A percentile compares a stretch with the other conserved stretches of the same genome.
Conservation (phyloP, 1,140 invertebrate species). For the Penaeus japonicus region DNA sequence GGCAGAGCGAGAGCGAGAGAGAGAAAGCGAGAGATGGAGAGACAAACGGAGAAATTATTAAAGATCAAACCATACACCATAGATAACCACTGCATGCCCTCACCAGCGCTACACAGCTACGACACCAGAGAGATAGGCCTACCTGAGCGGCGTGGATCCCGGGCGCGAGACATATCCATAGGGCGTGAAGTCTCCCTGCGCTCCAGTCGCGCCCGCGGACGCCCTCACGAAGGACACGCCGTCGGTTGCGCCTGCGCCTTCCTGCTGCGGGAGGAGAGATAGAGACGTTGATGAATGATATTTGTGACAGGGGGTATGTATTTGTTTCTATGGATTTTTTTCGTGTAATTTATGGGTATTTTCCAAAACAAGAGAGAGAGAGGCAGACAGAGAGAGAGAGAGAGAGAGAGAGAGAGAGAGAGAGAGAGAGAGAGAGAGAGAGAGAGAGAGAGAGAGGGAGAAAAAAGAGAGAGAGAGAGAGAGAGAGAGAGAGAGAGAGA, state of each 20-base stretch:
- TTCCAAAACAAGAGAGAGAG: too few species aligned
- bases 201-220: background rate
- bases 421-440: too few species aligned
- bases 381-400: too few species aligned
- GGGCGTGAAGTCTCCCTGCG: constrained; percentile 48
- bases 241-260: background rate
- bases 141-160: constrained; percentile 55
- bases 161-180: constrained; percentile 56
- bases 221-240: constrained; percentile 21
- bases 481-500: too few species aligned
- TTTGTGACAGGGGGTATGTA: background rate
- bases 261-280: background rate
- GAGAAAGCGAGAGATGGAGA: too few species aligned
- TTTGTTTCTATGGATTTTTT: background rate
- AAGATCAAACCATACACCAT: background rate
- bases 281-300: background rate
- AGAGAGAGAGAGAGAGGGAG: too few species aligned
- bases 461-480: too few species aligned
- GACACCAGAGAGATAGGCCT: background rate
- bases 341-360: background rate
- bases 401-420: too few species aligned
- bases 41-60: too few species aligned
- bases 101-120: background rate
- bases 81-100: background rate
- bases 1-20: too few species aligned